Evolutionary conservation across 2,797 vertebrate genomes (phyloP).

Genomic region (Acipenser transmontanus): DNA sequence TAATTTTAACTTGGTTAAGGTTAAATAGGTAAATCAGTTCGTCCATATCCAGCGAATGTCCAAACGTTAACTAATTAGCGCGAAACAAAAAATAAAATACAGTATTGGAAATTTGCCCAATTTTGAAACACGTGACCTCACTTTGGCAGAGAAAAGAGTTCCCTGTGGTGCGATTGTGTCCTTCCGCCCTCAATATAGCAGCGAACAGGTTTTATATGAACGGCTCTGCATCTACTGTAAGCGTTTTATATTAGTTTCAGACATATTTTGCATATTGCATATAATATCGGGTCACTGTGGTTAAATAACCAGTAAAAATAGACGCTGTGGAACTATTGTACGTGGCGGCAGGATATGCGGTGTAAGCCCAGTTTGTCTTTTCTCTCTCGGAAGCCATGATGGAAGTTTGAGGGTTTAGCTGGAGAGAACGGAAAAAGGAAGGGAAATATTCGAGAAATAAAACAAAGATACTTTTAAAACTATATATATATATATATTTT

Average conservation of each 20-base stretch:
- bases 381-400: slow-evolving; percentile 95
- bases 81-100: slow-evolving; percentile 45
- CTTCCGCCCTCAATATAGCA: slow-evolving; percentile 51
- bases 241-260: too few species aligned
- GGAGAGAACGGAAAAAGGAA: slow-evolving; percentile 60
- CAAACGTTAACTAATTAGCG: slow-evolving; percentile 18
- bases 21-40: too few species aligned
- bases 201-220: slow-evolving; percentile 5
- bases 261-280: not conserved
- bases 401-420: slow-evolving; percentile 77
- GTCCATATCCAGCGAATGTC: too few species aligned
- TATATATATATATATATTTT: too few species aligned
- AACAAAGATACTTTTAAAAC: slow-evolving; percentile 36
- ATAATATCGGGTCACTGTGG: not conserved
- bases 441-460: slow-evolving; percentile 66
- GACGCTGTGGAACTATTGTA: slow-evolving; percentile 37
- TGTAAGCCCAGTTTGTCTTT: slow-evolving; percentile 64
- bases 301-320: not conserved
- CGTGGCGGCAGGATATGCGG: slow-evolving; percentile 52
- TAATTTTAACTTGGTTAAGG: too few species aligned
- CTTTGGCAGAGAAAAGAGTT: slow-evolving; percentile 63
- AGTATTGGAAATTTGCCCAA: slow-evolving; percentile 63
- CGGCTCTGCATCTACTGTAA: not conserved
- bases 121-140: slow-evolving; percentile 66
- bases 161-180: slow-evolving; percentile 40